Base-by-base conservation (phyloP, 2,797 vertebrate genomes). In the Adrianichthys oophorus region DNA sequence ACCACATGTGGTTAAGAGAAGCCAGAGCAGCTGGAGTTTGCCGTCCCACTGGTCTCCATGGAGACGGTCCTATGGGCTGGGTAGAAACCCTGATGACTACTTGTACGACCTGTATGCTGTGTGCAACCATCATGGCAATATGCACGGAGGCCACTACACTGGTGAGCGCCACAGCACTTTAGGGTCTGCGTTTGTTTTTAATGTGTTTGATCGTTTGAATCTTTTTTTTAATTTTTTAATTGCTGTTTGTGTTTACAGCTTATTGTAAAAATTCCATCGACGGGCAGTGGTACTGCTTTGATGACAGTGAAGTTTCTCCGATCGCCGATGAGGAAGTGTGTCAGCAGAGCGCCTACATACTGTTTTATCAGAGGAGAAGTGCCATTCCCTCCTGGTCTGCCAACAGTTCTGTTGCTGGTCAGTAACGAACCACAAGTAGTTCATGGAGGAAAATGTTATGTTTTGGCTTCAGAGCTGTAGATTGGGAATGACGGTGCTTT, bases 11-110 rank as follows among this genome's bases (percentile, higher is more conserved):
- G 97, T 99, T 5, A 98, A 98, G 61, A 93, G 97, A 64, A 98
- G 96, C 85, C 98, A 99, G 88, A 99, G 98, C 91, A 98, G 96
- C 88, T 99, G 98, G 98, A 99, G 97, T 64, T 89, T 99, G 72
- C 98, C 97, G 0, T 98, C 98, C 0, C 98, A 99, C 49, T 98
- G 98, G 97, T 99, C 98, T 13, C 98, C 98, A 0, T 99, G 98
- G 98, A 92, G 97, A 83, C 91, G 95, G 32, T 95, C 98, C 2
- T 99, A 98, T 0, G 96, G 97, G 48, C 91, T 99, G 0, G 97
- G 98, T 5, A 94, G 96, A 45, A 97, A 98, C 89, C 97, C 97
- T 0, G 96, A 98, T 49, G 97, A 98, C 90, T 98, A 94, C 82
- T 89, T 98, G 74, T 99, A 99, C 44, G 97, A 99, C 90, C 90